These are phyloP conservation scores for Corythaixoides concolor DNA, from an alignment of 2,113 vertebrate species.

Conservation along the genomic window DNA sequence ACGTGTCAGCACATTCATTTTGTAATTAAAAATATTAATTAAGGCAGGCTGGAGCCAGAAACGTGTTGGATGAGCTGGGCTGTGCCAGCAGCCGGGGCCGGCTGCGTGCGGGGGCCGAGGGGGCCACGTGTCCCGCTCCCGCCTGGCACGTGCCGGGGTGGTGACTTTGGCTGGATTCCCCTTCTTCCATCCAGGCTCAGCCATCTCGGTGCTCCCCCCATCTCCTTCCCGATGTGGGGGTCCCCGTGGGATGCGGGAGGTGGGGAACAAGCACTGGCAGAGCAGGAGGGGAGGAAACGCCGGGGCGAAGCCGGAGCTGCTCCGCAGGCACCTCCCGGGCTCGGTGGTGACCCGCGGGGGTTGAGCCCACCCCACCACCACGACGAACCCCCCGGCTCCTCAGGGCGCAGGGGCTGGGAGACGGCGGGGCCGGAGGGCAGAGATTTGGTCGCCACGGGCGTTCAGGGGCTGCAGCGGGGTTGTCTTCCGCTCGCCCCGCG, in stretches of 20 bases:
- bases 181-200: not conserved
- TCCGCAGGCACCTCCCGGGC: too few relatives aligned
- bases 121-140: not conserved
- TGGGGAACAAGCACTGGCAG: not conserved
- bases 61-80: not conserved
- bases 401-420: too few relatives aligned
- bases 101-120: rapidly evolving
- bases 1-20: not conserved
- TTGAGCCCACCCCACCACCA: too few relatives aligned
- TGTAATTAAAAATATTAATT: not conserved
- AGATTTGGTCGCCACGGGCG: too few relatives aligned
- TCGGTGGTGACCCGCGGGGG: too few relatives aligned
- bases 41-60: not conserved
- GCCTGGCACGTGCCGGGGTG: not conserved
- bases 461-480: too few relatives aligned
- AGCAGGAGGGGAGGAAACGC: not conserved
- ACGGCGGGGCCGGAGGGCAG: too few relatives aligned
- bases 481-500: too few relatives aligned
- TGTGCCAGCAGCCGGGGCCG: not conserved
- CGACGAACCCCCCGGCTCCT: too few relatives aligned
- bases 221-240: rapidly evolving
- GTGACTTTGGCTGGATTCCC: too few relatives aligned
- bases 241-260: not conserved
- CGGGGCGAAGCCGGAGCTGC: not conserved
- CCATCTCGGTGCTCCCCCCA: not conserved